Evolutionary conservation across 1,140 invertebrate species (phyloP), one percentile per base, ranked within the genome.

Genomic region (Pantala flavescens): DNA sequence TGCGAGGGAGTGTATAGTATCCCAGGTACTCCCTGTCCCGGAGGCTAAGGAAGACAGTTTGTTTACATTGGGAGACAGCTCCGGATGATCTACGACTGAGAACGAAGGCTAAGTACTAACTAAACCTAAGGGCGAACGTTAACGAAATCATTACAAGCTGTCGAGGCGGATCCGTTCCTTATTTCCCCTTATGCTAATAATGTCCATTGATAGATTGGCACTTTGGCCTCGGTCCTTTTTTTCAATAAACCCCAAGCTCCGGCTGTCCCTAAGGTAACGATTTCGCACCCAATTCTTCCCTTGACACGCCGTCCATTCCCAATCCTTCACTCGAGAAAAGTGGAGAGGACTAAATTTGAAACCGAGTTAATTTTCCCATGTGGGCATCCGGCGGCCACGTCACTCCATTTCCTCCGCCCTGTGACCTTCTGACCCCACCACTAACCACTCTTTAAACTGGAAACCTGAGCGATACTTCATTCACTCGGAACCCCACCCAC

Each of bases 361-460:
- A 63, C 49, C 49, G 16, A 21, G 49, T 19, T 63, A 63, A 63
- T 63, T 63, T 16, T 63, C 49, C 49, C 49, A 19, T 3, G 14
- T 3, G 12, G 12, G 49, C 49, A 21, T 63, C n/a, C 49, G 12
- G 14, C 3, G 3, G 9, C 28, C 28, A 2, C 28, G 9, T 36
- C 9, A 5, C 2, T 9, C 9, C 28, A 9, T 5, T 36, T 2
- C 49, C 49, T 16, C 49, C 49, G 12, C 49, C n/a, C n/a, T 19
- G 49, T 14, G 49, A 63, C 49, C 28, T 36, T 36, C 9, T 36
- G 28, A 63, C 49, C 49, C 49, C 1, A 1, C 2, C 5, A 3
- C 49, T 63, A 16, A 63, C 49, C n/a, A 63, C 49, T 63, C 49
- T 63, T 63, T 63, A 63, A 63, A 63, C 49, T 63, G 49, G 49